A percentile compares a stretch with the other conserved stretches of the same genome.
Evolutionary conservation across 2,113 vertebrate species (phyloP).

Genomic region (Ptychochromis oligacanthus): DNA sequence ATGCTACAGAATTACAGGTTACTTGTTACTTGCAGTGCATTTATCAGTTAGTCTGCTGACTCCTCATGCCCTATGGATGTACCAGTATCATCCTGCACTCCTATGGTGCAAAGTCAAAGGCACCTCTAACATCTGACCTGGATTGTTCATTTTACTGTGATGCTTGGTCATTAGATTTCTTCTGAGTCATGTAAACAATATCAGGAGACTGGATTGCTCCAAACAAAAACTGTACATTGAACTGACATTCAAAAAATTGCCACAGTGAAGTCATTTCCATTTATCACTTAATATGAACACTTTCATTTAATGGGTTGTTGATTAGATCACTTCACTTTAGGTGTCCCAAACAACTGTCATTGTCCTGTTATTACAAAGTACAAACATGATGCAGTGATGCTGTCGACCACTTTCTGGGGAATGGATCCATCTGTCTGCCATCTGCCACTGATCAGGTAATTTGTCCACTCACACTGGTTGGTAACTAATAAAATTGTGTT

Average conservation of each 20-base stretch:
- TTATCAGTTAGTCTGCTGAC: not conserved
- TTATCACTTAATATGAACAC: not conserved
- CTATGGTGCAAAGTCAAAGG: not conserved
- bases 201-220: not conserved
- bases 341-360: slow-evolving; percentile 25
- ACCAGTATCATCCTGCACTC: not conserved
- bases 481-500: slow-evolving; percentile 15
- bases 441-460: slow-evolving; percentile 60
- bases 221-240: not conserved
- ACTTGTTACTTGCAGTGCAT: not conserved
- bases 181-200: not conserved
- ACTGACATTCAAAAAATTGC: slow-evolving; percentile 23
- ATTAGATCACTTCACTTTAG: slow-evolving; percentile 25
- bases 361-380: slow-evolving; percentile 29
- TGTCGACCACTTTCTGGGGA: slow-evolving; percentile 38
- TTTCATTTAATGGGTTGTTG: slow-evolving; percentile 10
- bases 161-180: not conserved
- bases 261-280: slow-evolving; percentile 1
- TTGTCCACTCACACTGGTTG: slow-evolving; percentile 32
- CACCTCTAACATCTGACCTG: not conserved
- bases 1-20: not conserved
- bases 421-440: slow-evolving; percentile 59
- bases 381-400: slow-evolving; percentile 38
- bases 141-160: not conserved
- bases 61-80: not conserved